Conservation (phyloP, 2,113 vertebrate genomes). For the Misgurnus mizolepis region DNA sequence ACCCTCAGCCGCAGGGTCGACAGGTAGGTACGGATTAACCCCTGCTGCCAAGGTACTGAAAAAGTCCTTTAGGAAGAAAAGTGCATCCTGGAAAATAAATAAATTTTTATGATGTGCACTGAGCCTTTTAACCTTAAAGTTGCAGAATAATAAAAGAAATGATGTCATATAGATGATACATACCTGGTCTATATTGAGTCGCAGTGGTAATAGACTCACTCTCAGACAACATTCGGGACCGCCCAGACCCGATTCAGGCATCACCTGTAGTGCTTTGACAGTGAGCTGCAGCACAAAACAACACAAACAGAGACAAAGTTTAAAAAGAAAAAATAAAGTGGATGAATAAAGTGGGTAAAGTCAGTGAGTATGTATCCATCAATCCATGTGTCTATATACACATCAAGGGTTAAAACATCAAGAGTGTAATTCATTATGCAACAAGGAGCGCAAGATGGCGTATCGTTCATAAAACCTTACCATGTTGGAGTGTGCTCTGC, state of each 20-base stretch:
- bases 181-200: constrained; percentile 90
- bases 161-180: too few relatives aligned
- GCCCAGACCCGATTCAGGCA: constrained; percentile 79
- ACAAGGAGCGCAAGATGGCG: too few relatives aligned
- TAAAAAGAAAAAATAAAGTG: background rate
- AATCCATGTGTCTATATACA: too few relatives aligned
- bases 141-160: too few relatives aligned
- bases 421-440: too few relatives aligned
- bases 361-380: too few relatives aligned
- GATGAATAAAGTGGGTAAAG: too few relatives aligned
- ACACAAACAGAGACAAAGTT: constrained; percentile 6
- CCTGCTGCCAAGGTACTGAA: constrained; percentile 83
- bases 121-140: too few relatives aligned
- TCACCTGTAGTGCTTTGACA: constrained; percentile 87
- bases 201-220: constrained; percentile 84
- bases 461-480: constrained; percentile 61
- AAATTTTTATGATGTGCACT: background rate
- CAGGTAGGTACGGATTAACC: constrained; percentile 80
- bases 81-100: constrained; percentile 77
- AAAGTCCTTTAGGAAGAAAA: constrained; percentile 91
- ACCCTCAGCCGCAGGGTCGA: constrained; percentile 84
- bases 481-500: constrained; percentile 91
- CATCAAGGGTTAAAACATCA: too few relatives aligned
- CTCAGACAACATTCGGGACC: constrained; percentile 88
- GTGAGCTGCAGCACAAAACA: constrained; percentile 75